phyloP scores from a whole-genome alignment of 1,140 invertebrate genomes.

The Caenorhabditis remanei region DNA sequence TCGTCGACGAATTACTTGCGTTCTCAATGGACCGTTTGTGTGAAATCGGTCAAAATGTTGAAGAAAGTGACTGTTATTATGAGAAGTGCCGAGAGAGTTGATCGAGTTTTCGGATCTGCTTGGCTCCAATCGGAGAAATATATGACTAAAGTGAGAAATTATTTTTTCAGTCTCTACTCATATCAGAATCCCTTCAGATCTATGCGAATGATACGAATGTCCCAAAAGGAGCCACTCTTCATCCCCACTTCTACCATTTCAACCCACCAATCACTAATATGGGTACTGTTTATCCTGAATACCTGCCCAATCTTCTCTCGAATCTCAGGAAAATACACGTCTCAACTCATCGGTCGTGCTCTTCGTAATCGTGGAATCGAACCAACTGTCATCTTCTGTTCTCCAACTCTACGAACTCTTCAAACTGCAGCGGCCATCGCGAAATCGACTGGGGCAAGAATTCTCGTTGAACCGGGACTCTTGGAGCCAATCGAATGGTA shows the following conservation, averaged over 20 bases:
- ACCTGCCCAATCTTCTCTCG: conserved; percentile 78
- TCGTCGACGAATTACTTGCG: conserved; percentile 17
- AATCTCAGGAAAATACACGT: conserved; percentile 58
- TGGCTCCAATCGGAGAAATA: conserved; percentile 64
- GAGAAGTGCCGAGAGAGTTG: conserved; percentile 68
- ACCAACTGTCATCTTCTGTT: conserved; percentile 85
- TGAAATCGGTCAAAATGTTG: conserved; percentile 3
- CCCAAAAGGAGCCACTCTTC: conserved; percentile 82
- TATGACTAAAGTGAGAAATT: conserved; percentile 79
- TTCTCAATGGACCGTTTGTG: conserved; percentile 37
- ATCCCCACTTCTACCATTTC: conserved; percentile 80
- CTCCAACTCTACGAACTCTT: conserved; percentile 89
- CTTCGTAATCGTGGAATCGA: conserved; percentile 70
- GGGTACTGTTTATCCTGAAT: conserved; percentile 78
- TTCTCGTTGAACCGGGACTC: conserved; percentile 88
- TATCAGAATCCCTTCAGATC: background rate
- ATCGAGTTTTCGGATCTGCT: conserved; percentile 69
- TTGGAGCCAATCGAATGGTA: conserved; percentile 96
- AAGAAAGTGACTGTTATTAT: conserved; percentile 61
- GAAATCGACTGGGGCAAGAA: conserved; percentile 79
- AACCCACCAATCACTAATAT: conserved; percentile 90
- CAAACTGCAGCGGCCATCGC: conserved; percentile 86
- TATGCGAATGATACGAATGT: conserved; percentile 88
- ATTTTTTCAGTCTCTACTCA: too few species aligned
- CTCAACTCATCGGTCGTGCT: conserved; percentile 59